phyloP scores from a whole-genome alignment of 2,113 vertebrate genomes.

The Crotalus tigris region DNA sequence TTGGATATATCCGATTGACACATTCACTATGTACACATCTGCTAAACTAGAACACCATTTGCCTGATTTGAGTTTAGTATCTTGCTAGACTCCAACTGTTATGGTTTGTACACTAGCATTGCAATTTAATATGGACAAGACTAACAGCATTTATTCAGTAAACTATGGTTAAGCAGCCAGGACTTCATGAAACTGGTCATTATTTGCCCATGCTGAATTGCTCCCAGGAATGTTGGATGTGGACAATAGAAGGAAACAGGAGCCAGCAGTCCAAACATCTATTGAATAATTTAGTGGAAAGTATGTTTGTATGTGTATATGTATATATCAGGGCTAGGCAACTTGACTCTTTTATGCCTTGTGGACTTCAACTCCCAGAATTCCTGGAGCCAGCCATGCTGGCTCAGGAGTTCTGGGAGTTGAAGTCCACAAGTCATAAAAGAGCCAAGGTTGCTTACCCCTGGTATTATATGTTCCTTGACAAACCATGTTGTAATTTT shows the following conservation, averaged over 20 bases:
- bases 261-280: background rate
- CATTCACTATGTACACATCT: background rate
- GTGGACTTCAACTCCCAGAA: too few species aligned
- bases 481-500: constrained; percentile 19
- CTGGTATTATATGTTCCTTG: background rate
- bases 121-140: background rate
- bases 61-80: background rate
- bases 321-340: background rate
- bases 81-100: background rate
- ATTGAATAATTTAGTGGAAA: background rate
- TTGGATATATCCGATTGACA: background rate
- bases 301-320: background rate
- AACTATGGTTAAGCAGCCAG: background rate
- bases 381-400: too few species aligned
- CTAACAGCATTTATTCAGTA: background rate
- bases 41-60: background rate
- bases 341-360: too few species aligned
- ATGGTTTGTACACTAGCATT: background rate
- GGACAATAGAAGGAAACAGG: background rate
- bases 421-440: too few species aligned
- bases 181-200: background rate
- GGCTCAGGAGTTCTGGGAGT: too few species aligned
- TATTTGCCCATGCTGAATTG: background rate
- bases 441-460: too few species aligned
- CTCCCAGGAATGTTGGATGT: background rate